phyloP scores from a whole-genome alignment of 1,140 invertebrate genomes.

The Zaprionus davidi region DNA sequence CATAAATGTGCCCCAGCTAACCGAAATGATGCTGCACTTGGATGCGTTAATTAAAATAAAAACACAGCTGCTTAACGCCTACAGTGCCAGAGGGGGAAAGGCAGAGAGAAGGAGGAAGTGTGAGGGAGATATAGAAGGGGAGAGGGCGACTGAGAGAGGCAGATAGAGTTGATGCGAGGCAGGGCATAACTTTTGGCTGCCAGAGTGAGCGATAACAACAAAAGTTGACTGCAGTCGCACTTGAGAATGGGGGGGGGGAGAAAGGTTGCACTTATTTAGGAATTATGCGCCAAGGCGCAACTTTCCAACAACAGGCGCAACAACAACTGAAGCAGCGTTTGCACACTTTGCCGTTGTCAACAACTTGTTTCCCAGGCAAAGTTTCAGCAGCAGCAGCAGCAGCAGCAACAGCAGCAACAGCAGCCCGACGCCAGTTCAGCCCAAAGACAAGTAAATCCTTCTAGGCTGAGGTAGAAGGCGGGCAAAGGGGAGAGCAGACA shows the following conservation, averaged over 20 bases:
- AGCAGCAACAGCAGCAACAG: background rate
- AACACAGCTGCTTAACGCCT: slow-evolving; percentile 54
- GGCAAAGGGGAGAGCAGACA: background rate
- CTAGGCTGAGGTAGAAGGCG: background rate
- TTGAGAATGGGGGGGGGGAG: background rate
- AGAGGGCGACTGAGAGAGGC: background rate
- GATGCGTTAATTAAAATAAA: slow-evolving; percentile 76
- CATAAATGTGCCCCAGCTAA: slow-evolving; percentile 37
- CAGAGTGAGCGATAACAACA: slow-evolving; percentile 2
- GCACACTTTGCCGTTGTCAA: slow-evolving; percentile 67
- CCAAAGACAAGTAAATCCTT: slow-evolving; percentile 64
- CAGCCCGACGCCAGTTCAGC: slow-evolving; percentile 27
- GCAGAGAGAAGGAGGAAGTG: no score
- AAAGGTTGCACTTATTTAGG: slow-evolving; percentile 64
- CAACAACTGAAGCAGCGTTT: slow-evolving; percentile 16
- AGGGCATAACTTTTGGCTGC: slow-evolving; percentile 10
- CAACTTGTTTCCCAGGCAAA: slow-evolving; percentile 55
- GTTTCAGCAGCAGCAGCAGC: slow-evolving; percentile 18
- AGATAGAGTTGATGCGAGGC: background rate
- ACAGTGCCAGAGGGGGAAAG: slow-evolving; percentile 6
- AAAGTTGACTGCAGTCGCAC: slow-evolving; percentile 10
- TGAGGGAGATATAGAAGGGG: background rate
- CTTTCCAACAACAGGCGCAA: slow-evolving; percentile 26
- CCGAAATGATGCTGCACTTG: slow-evolving; percentile 36
- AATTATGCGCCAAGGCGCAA: slow-evolving; percentile 72